Percentiles rank a stretch among this genome's conserved stretches.
These are phyloP conservation scores for Cydia amplana DNA, from an alignment of 1,140 invertebrate species.

Conservation along the genomic window DNA sequence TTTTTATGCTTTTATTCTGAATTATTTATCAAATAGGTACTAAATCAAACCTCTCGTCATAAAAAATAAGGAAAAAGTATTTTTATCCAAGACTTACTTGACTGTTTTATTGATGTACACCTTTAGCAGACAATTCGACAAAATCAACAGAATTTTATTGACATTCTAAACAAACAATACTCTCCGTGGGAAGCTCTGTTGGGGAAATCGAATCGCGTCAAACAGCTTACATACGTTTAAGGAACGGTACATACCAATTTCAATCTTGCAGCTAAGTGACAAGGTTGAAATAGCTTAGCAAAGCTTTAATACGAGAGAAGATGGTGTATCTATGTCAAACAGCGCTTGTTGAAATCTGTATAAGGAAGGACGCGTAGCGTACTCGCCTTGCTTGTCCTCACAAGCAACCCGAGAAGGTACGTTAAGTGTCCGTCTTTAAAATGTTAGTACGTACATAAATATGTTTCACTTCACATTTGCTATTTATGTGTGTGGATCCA, in stretches of 20 bases:
- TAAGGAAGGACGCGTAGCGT: background rate
- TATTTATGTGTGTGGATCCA: too few species aligned
- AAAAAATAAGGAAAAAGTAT: too few species aligned
- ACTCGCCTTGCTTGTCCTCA: background rate
- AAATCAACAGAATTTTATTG: background rate
- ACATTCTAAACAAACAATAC: background rate
- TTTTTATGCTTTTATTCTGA: too few species aligned
- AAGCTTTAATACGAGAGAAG: background rate
- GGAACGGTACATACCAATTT: background rate
- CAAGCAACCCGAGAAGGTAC: background rate
- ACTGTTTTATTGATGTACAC: background rate
- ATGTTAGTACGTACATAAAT: background rate
- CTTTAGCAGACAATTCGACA: background rate
- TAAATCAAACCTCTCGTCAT: too few species aligned
- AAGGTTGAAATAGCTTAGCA: background rate
- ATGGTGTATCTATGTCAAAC: conserved; percentile 9
- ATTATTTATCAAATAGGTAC: too few species aligned
- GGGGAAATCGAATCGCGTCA: conserved; percentile 5
- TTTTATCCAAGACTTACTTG: too few species aligned
- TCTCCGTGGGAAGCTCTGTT: background rate
- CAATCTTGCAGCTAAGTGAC: background rate
- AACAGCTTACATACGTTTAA: background rate
- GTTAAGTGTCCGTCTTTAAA: too few species aligned
- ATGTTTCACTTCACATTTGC: too few species aligned
- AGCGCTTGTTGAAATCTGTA: background rate